phyloP scores from a whole-genome alignment of 2,113 vertebrate species.

The Redunca redunca region DNA sequence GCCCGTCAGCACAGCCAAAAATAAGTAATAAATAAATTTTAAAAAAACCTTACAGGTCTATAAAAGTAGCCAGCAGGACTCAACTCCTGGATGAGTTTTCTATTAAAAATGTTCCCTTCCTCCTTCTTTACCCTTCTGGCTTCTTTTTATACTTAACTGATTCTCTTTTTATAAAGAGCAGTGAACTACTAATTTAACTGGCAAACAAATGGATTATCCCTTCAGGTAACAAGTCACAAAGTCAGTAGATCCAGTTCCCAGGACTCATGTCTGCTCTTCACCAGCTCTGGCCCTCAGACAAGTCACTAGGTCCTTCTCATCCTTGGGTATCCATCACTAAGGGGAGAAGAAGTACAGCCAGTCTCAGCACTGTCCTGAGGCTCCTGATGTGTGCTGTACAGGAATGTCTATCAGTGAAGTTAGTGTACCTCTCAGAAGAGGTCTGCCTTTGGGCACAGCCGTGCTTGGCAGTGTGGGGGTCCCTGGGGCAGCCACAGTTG shows the following conservation, averaged over 20 bases:
- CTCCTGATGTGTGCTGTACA: accelerated
- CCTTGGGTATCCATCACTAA: background rate
- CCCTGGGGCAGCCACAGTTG: background rate
- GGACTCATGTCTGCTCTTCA: background rate
- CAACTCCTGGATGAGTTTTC: background rate
- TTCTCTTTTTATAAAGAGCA: background rate
- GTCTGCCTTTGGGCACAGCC: background rate
- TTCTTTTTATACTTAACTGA: background rate
- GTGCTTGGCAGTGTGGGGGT: background rate
- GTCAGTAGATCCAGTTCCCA: background rate
- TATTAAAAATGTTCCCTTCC: background rate
- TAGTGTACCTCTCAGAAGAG: background rate
- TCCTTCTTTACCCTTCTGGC: background rate
- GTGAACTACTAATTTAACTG: background rate
- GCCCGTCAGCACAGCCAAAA: background rate
- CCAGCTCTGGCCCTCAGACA: background rate
- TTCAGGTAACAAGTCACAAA: background rate
- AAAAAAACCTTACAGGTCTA: background rate
- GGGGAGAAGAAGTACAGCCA: background rate
- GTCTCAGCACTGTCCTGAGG: background rate
- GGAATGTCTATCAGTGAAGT: background rate
- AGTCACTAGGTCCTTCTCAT: background rate
- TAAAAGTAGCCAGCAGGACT: background rate
- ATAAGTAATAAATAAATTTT: background rate
- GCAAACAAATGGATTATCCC: background rate